These are phyloP conservation scores for Nyleta sp. DNA, from an alignment of 2,888 invertebrate species.

Conservation along the genomic window DNA sequence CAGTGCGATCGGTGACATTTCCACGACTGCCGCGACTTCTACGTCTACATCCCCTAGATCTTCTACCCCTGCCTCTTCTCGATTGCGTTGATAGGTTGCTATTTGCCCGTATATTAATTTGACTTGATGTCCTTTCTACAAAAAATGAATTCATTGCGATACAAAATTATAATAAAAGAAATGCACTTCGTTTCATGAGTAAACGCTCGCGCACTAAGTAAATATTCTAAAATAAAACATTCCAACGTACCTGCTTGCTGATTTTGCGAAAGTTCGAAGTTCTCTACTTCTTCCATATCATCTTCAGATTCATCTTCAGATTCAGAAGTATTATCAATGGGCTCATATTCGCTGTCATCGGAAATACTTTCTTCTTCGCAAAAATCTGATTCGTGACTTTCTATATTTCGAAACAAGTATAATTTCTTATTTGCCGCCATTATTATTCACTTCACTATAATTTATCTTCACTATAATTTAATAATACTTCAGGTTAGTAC, in stretches of 20 bases:
- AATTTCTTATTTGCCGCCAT: no score
- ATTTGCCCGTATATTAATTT: not conserved
- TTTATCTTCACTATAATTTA: no score
- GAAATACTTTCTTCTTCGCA: slow-evolving; percentile 10
- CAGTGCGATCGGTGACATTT: not conserved
- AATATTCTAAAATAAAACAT: slow-evolving; percentile 1
- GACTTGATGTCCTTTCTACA: not conserved
- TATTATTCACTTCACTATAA: no score
- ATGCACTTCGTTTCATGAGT: no score
- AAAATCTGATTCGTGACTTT: no score
- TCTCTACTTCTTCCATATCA: not conserved
- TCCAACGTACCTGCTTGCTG: slow-evolving; percentile 8
- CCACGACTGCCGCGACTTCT: not conserved
- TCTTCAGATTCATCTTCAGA: not conserved
- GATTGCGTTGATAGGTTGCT: not conserved
- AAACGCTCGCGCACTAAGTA: no score
- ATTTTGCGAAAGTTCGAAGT: not conserved
- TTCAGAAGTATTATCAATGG: not conserved
- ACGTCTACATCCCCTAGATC: not conserved
- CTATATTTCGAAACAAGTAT: no score
- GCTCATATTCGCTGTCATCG: slow-evolving; percentile 4
- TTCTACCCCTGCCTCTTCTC: slow-evolving; percentile 3
- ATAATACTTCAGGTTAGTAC: no score
- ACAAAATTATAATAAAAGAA: no score
- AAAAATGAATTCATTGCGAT: slow-evolving; percentile 3